Base-by-base conservation (phyloP, 92 coral and sea anemone genomes). In the Palythoa heliodiscus region DNA sequence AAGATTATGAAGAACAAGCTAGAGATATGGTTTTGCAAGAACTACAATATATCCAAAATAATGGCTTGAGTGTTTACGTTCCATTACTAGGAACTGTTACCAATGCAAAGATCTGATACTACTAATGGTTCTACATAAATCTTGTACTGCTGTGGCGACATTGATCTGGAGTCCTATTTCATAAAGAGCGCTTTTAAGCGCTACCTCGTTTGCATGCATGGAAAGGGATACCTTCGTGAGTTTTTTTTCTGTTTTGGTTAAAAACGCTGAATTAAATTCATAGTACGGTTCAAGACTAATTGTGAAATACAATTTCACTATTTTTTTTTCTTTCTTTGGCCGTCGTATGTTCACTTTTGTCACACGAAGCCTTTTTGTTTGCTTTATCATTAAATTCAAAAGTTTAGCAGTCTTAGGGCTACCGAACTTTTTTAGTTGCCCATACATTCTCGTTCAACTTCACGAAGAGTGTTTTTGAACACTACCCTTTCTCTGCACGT, bases 401-500 rank as follows among this genome's bases (percentile, higher is more conserved):
- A 3, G 24, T 64, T 64, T 3, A 16, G 70, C 4, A 17, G 70
- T 64, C 25, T 19, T 17, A 19, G 12, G 35, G 5, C 29, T 22
- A n/a, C 29, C 70, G 0, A 19, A 17, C 35, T 64, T 22, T 3
- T n/a, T n/a, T 64, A 22, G 29, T n/a, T 25, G 83, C 73, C 86
- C 71, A 25, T n/a, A 11, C 17, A 63, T 64, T 72, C 24, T 77
- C 78, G 77, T 75, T 35, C 81, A 72, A 83, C 78, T 77, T 66
- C 71, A 77, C 81, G 91, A 86, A 93, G 95, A 92, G 97, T 68
- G 95, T 94, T 93, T 86, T 76, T 92, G 39, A 73, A 94, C 86
- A 91, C 95, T 88, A 84, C 92, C 73, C 79, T 85, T 52, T 63
- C 52, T 23, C 57, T 80, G 84, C 50, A 24, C n/a, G 12, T 67